phyloP scores from a whole-genome alignment of 2,888 invertebrate genomes.

The Coelopa pilipes region DNA sequence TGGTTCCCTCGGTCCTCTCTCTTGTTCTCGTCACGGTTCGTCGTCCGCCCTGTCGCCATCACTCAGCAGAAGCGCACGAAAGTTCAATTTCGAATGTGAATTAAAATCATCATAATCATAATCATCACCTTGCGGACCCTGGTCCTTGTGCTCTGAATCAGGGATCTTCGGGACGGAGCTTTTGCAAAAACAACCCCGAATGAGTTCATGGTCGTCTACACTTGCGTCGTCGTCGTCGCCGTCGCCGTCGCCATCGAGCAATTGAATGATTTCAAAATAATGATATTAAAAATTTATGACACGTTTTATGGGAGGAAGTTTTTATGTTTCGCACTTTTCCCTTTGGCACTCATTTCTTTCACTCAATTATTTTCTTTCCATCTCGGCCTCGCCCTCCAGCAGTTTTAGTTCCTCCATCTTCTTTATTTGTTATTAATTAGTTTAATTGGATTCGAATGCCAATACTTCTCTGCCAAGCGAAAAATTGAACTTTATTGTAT shows the following conservation, averaged over 20 bases:
- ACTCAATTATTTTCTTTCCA: neutral
- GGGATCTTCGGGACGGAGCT: too few species aligned
- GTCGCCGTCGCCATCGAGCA: neutral
- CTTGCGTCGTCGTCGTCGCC: neutral
- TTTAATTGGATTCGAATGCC: neutral
- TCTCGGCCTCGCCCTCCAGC: neutral
- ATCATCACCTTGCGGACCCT: slow-evolving; percentile 5
- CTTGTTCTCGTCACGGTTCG: neutral
- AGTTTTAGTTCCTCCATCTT: neutral
- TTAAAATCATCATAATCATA: slow-evolving; percentile 19
- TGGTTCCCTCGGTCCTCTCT: too few species aligned
- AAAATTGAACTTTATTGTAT: neutral
- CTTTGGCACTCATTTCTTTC: neutral
- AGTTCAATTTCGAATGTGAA: slow-evolving; percentile 5
- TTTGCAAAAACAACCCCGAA: neutral
- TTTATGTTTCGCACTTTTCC: neutral
- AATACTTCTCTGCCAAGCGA: neutral
- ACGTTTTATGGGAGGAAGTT: slow-evolving; percentile 4
- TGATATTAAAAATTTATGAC: slow-evolving; percentile 27
- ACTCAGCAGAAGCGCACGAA: neutral
- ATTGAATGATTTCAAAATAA: slow-evolving; percentile 21
- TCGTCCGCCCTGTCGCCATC: neutral
- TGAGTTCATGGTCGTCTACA: neutral
- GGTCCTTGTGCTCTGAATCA: neutral
- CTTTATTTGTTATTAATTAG: neutral